Base-by-base conservation (phyloP, 2,113 vertebrate genomes). In the Herpetotheres cachinnans region DNA sequence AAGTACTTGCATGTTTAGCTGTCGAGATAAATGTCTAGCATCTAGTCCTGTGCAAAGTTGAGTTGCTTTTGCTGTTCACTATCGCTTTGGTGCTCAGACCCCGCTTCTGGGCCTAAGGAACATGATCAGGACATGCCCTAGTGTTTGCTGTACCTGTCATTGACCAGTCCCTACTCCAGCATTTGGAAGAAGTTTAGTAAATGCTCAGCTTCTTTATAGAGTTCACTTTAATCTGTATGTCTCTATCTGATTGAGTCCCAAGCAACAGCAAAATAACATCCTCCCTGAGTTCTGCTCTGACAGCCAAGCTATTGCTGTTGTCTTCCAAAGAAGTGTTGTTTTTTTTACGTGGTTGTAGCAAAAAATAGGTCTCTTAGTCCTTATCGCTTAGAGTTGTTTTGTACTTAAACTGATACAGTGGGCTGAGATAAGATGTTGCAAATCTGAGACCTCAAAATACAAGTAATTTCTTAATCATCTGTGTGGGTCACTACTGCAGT, bases 1-100 rank as follows among this genome's bases (percentile, higher is more conserved):
- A 97, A 96, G 82, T 65, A 74, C 78, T 96, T 69, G 58, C 73
- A 76, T 93, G 74, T 90, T 93, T 82, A 69, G 70, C 84, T 93
- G 8, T 92, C 6, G 3, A 74, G 56, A 92, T 69, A 82, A 96
- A 76, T 66, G 91, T 90, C 32, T 92, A 36, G 34, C 0, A 0
- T 80, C 32, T 86, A 73, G 80, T 29, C 27, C 40, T 14, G 1
- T 69, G 77, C 4, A 1, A 83, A 63, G 70, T 61, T n/a, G 15
- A 67, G 74, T 78, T 77, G 11, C 6, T 93, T 85, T 80, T 85
- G 66, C 65, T 76, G 82, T 84, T 82, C 83, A 3, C 50, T 42
- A 1, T 67, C 0, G 0, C 24, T 52, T 49, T 67, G 55, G 55
- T 95, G 73, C 52, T 67, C 52, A 76, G 38, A 20, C 66, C 3